A percentile compares a stretch with the other conserved stretches of the same genome.
Evolutionary conservation across 2,797 vertebrate species (phyloP).

Genomic region (Corythornis leucogaster): DNA sequence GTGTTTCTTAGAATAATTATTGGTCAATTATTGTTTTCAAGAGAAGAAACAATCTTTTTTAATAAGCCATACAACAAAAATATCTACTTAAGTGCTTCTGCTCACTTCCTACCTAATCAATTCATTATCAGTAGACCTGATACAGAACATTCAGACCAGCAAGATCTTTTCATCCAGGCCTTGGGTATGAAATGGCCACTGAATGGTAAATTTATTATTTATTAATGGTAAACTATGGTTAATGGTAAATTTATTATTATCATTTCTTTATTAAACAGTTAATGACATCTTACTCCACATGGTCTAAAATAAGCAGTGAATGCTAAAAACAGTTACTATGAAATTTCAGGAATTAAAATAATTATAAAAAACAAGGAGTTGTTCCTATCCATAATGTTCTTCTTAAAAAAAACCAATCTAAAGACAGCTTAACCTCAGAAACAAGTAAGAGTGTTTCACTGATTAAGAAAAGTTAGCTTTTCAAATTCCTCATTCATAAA

Average conservation of each 20-base stretch:
- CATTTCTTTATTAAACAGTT: background rate
- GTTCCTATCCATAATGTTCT: background rate
- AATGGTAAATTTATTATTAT: background rate
- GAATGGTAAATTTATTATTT: background rate
- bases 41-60: background rate
- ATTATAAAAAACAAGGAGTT: background rate
- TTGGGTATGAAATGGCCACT: fast-evolving
- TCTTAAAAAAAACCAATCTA: background rate
- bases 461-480: background rate
- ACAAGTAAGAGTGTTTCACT: background rate
- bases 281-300: background rate
- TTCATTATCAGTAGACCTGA: background rate
- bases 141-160: background rate
- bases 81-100: background rate
- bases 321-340: background rate
- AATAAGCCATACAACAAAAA: background rate
- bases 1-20: background rate
- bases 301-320: background rate
- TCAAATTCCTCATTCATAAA: background rate
- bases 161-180: background rate
- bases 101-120: background rate
- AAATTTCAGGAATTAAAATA: background rate
- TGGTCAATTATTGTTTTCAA: background rate
- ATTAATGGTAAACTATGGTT: background rate
- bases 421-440: background rate